phyloP scores from a whole-genome alignment of 2,113 vertebrate genomes.

The Poeciliopsis occidentalis region DNA sequence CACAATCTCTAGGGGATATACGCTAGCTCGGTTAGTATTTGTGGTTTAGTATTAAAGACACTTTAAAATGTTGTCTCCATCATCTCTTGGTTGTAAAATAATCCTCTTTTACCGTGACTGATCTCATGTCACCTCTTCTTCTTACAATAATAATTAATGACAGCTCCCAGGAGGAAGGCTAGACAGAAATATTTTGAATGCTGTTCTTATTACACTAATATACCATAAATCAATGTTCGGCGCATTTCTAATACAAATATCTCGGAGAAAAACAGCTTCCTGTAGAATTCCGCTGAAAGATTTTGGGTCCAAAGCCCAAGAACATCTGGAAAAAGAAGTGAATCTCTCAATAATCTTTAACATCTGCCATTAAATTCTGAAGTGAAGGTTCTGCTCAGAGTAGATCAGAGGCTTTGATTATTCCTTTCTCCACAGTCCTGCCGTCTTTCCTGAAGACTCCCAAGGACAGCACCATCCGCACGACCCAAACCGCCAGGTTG shows the following conservation, averaged over 20 bases:
- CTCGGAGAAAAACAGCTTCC: not conserved
- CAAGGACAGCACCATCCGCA: constrained; percentile 88
- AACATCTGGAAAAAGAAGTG: constrained; percentile 28
- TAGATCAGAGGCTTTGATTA: too few relatives aligned
- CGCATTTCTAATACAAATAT: not conserved
- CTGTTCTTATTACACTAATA: not conserved
- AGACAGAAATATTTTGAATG: not conserved
- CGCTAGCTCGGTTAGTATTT: too few relatives aligned
- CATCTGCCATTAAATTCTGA: constrained; percentile 1
- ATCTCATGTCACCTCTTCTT: too few relatives aligned
- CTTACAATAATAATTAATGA: too few relatives aligned
- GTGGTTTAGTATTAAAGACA: too few relatives aligned
- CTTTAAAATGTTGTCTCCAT: too few relatives aligned
- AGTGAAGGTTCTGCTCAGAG: not conserved
- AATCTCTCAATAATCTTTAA: constrained; percentile 6
- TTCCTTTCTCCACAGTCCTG: constrained; percentile 80
- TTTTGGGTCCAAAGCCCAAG: constrained; percentile 5
- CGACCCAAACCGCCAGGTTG: constrained; percentile 86
- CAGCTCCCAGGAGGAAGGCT: too few relatives aligned
- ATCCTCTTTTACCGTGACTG: too few relatives aligned
- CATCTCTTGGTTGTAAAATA: too few relatives aligned
- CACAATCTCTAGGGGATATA: not conserved
- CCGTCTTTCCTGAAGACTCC: constrained; percentile 93
- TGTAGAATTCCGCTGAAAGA: not conserved
- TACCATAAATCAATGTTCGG: not conserved